These are phyloP conservation scores for Torymus texanus DNA, from an alignment of 2,888 invertebrate genomes.

Conservation along the genomic window DNA sequence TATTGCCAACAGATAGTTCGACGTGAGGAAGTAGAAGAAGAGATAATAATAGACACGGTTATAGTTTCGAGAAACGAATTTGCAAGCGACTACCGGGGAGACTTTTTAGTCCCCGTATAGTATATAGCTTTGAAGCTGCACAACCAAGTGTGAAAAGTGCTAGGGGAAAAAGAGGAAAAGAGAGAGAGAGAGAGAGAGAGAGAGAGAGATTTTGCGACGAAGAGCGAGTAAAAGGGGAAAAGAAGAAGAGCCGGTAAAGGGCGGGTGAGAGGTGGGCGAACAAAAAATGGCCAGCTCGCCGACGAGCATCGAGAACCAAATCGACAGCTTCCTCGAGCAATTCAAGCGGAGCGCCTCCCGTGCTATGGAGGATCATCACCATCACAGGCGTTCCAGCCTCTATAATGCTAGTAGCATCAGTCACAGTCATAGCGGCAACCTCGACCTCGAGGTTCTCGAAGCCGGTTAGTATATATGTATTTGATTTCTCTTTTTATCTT, in stretches of 20 bases:
- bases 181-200: not conserved
- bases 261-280: not conserved
- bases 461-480: slow-evolving; percentile 65
- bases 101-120: too few relatives aligned
- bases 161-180: too few relatives aligned
- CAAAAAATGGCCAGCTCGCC: slow-evolving; percentile 80
- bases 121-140: too few relatives aligned
- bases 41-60: too few relatives aligned
- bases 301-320: slow-evolving; percentile 87
- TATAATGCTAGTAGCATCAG: slow-evolving; percentile 71
- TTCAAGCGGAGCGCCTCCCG: slow-evolving; percentile 87
- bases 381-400: slow-evolving; percentile 61
- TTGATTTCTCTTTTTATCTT: not conserved
- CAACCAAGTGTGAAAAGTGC: too few relatives aligned
- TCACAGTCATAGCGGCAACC: slow-evolving; percentile 71
- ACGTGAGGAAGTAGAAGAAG: too few relatives aligned
- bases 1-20: too few relatives aligned
- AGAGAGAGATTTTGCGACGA: not conserved
- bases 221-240: not conserved
- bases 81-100: too few relatives aligned
- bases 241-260: not conserved
- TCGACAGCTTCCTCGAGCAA: slow-evolving; percentile 89
- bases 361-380: slow-evolving; percentile 80
- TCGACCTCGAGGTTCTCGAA: slow-evolving; percentile 72
- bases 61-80: too few relatives aligned